These are phyloP conservation scores for Heteromormyrus szaboi DNA, from an alignment of 2,797 vertebrate genomes.

Conservation along the genomic window DNA sequence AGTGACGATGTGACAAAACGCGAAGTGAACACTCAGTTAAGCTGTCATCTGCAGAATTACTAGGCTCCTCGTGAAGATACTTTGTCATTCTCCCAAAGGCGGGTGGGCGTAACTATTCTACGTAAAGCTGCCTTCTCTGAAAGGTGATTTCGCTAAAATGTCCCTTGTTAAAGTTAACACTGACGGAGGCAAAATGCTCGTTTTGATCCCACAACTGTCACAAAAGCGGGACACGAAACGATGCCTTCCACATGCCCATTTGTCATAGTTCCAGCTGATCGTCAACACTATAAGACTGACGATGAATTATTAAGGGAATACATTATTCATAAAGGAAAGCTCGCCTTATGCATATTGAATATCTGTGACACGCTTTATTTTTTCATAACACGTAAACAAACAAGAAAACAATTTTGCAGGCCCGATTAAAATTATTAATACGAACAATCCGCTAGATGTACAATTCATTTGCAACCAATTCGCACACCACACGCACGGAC, in stretches of 20 bases:
- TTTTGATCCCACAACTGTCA: background rate
- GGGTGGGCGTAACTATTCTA: background rate
- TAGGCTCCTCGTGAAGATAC: background rate
- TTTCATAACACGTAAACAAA: background rate
- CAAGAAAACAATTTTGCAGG: background rate
- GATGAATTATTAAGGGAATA: conserved; percentile 18
- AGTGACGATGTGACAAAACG: background rate
- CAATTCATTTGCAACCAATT: background rate
- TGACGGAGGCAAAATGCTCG: background rate
- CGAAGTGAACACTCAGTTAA: background rate
- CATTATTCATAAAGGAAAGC: conserved; percentile 21
- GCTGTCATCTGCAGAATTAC: background rate
- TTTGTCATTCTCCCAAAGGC: background rate
- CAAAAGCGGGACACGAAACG: background rate
- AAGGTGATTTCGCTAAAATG: background rate
- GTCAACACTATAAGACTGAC: conserved; percentile 8
- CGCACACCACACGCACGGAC: conserved; percentile 12
- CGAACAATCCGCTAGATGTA: background rate
- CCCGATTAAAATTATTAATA: background rate
- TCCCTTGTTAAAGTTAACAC: conserved; percentile 11
- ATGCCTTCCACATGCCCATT: background rate
- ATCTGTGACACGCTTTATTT: background rate
- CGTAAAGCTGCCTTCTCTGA: background rate
- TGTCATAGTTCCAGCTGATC: background rate
- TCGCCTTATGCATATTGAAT: background rate